Evolutionary conservation across 2,888 invertebrate species (phyloP).

Genomic region (Syrista parreyssii): DNA sequence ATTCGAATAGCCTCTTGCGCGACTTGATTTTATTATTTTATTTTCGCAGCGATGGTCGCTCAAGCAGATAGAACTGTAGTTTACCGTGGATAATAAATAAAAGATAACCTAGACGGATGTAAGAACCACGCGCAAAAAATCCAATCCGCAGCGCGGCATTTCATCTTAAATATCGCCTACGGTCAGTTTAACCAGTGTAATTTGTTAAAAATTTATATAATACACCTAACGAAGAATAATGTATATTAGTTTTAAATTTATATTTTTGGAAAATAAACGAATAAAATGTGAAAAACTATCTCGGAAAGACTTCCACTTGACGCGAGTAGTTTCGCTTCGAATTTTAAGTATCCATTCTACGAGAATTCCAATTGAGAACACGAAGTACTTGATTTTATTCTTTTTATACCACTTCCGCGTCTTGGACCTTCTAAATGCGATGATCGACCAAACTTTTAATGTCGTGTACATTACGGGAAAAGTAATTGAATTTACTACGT

Average conservation of each 20-base stretch:
- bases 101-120: background rate
- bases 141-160: background rate
- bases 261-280: conserved; percentile 58
- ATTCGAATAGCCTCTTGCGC: background rate
- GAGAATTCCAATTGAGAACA: conserved; percentile 3
- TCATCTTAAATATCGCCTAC: conserved; percentile 3
- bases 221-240: conserved; percentile 28
- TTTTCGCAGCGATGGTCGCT: background rate
- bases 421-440: background rate
- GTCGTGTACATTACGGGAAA: background rate
- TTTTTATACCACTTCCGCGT: conserved; percentile 12
- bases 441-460: background rate
- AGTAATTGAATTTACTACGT: background rate
- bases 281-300: conserved; percentile 19
- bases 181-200: conserved; percentile 4
- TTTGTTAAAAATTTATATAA: conserved; percentile 16
- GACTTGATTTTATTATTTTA: background rate
- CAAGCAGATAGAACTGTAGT: background rate
- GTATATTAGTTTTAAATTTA: conserved; percentile 58
- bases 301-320: conserved; percentile 21
- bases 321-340: conserved; percentile 11
- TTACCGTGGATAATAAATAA: background rate
- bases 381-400: background rate
- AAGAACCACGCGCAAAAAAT: background rate
- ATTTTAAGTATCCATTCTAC: conserved; percentile 14